phyloP scores from a whole-genome alignment of 2,888 invertebrate genomes.

The Conus canariensis region DNA sequence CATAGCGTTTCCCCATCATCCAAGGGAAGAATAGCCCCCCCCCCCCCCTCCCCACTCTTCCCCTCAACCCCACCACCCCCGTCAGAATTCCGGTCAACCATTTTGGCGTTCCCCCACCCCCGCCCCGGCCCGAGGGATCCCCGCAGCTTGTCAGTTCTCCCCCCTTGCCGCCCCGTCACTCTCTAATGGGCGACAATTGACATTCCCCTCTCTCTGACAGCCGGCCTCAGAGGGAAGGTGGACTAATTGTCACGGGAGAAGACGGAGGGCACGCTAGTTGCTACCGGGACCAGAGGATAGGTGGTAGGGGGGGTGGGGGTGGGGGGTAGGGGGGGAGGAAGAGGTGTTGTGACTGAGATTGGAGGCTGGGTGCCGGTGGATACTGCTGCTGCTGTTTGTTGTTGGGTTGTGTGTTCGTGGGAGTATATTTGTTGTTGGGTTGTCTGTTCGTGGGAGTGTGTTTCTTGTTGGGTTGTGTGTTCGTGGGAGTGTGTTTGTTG shows the following conservation, averaged over 20 bases:
- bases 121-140: no score
- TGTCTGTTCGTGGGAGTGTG: background rate
- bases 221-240: background rate
- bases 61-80: no score
- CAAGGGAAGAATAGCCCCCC: no score
- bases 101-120: no score
- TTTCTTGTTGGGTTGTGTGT: no score
- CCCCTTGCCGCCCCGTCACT: background rate
- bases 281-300: background rate
- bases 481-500: no score
- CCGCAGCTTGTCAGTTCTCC: no score
- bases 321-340: background rate
- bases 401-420: no score
- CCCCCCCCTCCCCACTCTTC: no score
- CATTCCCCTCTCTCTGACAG: background rate
- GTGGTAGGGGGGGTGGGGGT: background rate
- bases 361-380: background rate
- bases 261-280: background rate
- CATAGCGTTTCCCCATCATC: no score
- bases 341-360: background rate
- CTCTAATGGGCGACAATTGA: background rate
- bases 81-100: no score
- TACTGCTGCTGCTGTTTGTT: no score
- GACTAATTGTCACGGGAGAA: slow-evolving; percentile 5
- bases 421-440: background rate